phyloP scores from a whole-genome alignment of 2,888 invertebrate genomes.

The Oxystoma pomonae region DNA sequence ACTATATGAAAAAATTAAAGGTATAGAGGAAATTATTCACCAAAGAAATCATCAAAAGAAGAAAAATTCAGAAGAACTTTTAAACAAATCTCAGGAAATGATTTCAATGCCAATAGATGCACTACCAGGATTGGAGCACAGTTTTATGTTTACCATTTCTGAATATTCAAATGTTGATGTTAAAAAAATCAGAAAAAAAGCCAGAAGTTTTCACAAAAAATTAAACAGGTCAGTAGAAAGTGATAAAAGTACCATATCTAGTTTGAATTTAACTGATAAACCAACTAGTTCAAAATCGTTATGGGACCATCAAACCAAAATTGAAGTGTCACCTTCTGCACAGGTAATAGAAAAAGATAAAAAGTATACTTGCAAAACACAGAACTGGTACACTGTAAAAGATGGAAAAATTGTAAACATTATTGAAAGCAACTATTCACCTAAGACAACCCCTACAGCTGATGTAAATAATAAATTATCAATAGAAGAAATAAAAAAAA shows the following conservation, averaged over 20 bases:
- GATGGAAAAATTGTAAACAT: slow-evolving; percentile 52
- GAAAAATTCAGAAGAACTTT: background rate
- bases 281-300: slow-evolving; percentile 21
- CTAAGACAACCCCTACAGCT: background rate
- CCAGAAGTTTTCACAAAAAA: slow-evolving; percentile 41
- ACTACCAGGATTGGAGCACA: slow-evolving; percentile 50
- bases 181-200: slow-evolving; percentile 48
- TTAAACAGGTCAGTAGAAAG: slow-evolving; percentile 17
- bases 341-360: slow-evolving; percentile 23
- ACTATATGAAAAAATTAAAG: background rate
- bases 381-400: slow-evolving; percentile 52
- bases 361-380: slow-evolving; percentile 37
- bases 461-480: slow-evolving; percentile 46
- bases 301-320: slow-evolving; percentile 45
- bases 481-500: slow-evolving; percentile 52
- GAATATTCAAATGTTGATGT: slow-evolving; percentile 41
- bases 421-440: slow-evolving; percentile 14
- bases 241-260: background rate
- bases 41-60: slow-evolving; percentile 38
- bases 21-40: slow-evolving; percentile 26
- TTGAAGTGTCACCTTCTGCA: background rate
- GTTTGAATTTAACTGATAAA: slow-evolving; percentile 1
- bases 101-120: slow-evolving; percentile 49
- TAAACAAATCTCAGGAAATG: background rate
- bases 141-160: slow-evolving; percentile 44